Evolutionary conservation across 1,140 invertebrate species (phyloP).

Genomic region (Bursaphelenchus mucronatus): DNA sequence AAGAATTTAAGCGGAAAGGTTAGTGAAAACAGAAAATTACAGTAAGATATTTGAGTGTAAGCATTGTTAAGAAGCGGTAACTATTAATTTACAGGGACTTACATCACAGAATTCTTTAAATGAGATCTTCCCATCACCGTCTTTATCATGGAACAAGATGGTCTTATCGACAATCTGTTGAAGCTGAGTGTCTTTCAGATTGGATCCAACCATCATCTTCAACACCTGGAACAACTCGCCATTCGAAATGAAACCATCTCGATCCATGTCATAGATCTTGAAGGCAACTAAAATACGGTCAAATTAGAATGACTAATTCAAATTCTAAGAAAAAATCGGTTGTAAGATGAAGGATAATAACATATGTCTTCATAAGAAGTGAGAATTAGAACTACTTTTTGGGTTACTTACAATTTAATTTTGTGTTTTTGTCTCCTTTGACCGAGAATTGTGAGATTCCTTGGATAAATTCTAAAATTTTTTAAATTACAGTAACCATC

Average conservation of each 20-base stretch:
- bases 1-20: too few relatives aligned
- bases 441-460: slow-evolving; percentile 62
- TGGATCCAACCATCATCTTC: slow-evolving; percentile 62
- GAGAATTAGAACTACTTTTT: too few relatives aligned
- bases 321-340: slow-evolving; percentile 8
- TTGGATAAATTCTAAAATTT: slow-evolving; percentile 62
- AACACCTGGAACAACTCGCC: slow-evolving; percentile 62
- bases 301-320: too few relatives aligned
- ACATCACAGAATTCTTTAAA: slow-evolving; percentile 62
- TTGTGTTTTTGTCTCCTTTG: slow-evolving; percentile 62
- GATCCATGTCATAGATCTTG: slow-evolving; percentile 62
- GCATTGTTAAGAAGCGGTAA: too few relatives aligned
- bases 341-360: slow-evolving; percentile 7
- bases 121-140: slow-evolving; percentile 62
- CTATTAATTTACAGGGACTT: slow-evolving; percentile 26
- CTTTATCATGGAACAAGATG: slow-evolving; percentile 62
- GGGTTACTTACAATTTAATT: slow-evolving; percentile 56
- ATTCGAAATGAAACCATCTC: slow-evolving; percentile 62
- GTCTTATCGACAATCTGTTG: slow-evolving; percentile 62
- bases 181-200: slow-evolving; percentile 61
- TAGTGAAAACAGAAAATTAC: too few relatives aligned
- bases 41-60: too few relatives aligned
- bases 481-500: slow-evolving; percentile 13
- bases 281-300: slow-evolving; percentile 58
- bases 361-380: too few relatives aligned